phyloP scores from a whole-genome alignment of 1,140 invertebrate genomes.

The Ganaspis sp. region DNA sequence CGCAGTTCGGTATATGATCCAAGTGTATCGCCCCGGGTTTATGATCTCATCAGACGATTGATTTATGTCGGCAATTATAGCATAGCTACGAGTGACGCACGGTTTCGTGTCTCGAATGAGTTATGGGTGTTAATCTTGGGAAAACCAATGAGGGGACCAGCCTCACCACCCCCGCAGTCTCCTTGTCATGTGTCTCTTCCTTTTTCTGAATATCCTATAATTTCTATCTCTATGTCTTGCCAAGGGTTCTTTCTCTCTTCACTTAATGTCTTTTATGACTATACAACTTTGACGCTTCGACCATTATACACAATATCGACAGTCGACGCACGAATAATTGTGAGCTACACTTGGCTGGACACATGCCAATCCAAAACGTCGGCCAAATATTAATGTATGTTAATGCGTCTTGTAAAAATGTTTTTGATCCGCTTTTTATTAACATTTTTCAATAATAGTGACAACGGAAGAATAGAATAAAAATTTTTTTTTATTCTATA shows the following conservation, averaged over 20 bases:
- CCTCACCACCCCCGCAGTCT: conserved; percentile 33
- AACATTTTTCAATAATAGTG: neutral
- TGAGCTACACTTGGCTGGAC: conserved; percentile 32
- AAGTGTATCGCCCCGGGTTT: conserved; percentile 73
- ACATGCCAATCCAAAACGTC: conserved; percentile 21
- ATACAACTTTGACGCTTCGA: neutral
- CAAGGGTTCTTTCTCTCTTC: neutral
- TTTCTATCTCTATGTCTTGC: neutral
- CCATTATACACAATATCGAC: conserved; percentile 38
- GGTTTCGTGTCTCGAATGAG: conserved; percentile 71
- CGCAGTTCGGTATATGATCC: conserved; percentile 68
- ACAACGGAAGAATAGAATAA: too few species aligned
- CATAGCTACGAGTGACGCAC: conserved; percentile 74
- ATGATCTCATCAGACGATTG: conserved; percentile 77
- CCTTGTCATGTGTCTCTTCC: conserved; percentile 10
- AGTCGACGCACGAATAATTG: conserved; percentile 42
- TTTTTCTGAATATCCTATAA: neutral
- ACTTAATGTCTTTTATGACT: neutral
- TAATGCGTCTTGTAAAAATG: conserved; percentile 30
- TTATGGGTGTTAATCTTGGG: conserved; percentile 71
- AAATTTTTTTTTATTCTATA: too few species aligned
- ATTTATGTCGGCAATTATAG: conserved; percentile 77
- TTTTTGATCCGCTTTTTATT: neutral
- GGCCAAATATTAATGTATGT: conserved; percentile 38
- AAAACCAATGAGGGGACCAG: conserved; percentile 42